Percentiles rank a stretch among this genome's conserved stretches.
Evolutionary conservation across 1,140 invertebrate species (phyloP).

Genomic region (Bombus breviceps): DNA sequence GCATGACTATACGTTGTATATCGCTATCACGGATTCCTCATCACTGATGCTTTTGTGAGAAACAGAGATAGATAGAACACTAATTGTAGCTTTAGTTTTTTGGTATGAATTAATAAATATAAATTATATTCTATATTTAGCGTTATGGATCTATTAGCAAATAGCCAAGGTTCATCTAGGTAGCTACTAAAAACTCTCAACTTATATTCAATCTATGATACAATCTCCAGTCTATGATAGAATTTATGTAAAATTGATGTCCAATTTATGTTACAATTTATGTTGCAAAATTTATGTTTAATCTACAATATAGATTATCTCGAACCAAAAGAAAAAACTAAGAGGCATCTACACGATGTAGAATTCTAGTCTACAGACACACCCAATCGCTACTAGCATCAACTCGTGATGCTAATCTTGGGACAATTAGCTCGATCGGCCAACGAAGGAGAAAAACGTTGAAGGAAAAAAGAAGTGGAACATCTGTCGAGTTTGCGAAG

Average conservation of each 20-base stretch:
- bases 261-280: neutral
- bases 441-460: neutral
- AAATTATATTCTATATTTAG: neutral
- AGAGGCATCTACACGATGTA: no score
- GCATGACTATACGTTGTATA: no score
- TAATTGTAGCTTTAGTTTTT: neutral
- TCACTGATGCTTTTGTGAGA: no score
- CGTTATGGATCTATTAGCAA: no score
- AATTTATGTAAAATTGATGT: no score
- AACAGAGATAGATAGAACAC: no score
- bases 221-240: no score
- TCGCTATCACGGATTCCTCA: no score
- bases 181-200: no score
- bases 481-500: constrained; percentile 39
- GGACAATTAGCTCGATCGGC: constrained; percentile 41
- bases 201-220: no score
- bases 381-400: neutral
- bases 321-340: no score
- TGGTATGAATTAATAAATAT: neutral
- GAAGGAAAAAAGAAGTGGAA: constrained; percentile 21
- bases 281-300: neutral
- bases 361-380: neutral
- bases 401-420: constrained; percentile 28
- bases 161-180: no score
- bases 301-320: neutral